Evolutionary conservation across 2,888 invertebrate genomes (phyloP).

Genomic region (Acanthacorydalis orientalis): DNA sequence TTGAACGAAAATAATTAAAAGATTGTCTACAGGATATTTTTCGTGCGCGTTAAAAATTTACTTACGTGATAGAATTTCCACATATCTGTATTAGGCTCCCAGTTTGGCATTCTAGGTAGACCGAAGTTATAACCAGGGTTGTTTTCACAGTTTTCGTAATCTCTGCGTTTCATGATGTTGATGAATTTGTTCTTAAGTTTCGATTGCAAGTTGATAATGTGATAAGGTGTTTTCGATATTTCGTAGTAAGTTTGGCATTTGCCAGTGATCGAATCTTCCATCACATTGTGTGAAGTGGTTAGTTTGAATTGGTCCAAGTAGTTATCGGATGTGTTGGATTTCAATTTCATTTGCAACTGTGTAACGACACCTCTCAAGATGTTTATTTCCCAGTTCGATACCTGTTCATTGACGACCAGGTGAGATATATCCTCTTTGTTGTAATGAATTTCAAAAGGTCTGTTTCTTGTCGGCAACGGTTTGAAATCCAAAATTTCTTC

Average conservation of each 20-base stretch:
- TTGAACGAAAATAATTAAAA: no score
- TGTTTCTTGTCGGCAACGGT: conserved; percentile 33
- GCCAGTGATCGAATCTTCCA: conserved; percentile 56
- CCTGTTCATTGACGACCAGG: conserved; percentile 33
- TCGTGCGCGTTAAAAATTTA: conserved; percentile 2
- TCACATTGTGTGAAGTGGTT: conserved; percentile 21
- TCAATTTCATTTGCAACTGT: conserved; percentile 48
- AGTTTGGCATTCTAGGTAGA: conserved; percentile 34
- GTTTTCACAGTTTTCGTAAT: conserved; percentile 43
- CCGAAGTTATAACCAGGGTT: conserved; percentile 48
- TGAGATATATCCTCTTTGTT: conserved; percentile 42
- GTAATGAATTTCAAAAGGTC: conserved; percentile 42
- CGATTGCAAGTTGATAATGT: conserved; percentile 33
- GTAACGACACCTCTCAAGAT: conserved; percentile 50
- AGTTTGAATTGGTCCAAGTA: conserved; percentile 14
- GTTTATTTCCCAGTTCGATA: conserved; percentile 47
- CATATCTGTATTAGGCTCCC: conserved; percentile 31
- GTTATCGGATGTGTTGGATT: conserved; percentile 27
- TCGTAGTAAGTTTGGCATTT: conserved; percentile 56
- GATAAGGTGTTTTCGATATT: conserved; percentile 38
- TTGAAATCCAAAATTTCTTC: conserved; percentile 34
- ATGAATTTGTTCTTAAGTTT: conserved; percentile 28
- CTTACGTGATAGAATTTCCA: conserved; percentile 33
- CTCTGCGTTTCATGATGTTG: conserved; percentile 48
- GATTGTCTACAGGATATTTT: neutral